Base-by-base conservation (phyloP, 1,140 invertebrate species). In the Phthorimaea operculella region DNA sequence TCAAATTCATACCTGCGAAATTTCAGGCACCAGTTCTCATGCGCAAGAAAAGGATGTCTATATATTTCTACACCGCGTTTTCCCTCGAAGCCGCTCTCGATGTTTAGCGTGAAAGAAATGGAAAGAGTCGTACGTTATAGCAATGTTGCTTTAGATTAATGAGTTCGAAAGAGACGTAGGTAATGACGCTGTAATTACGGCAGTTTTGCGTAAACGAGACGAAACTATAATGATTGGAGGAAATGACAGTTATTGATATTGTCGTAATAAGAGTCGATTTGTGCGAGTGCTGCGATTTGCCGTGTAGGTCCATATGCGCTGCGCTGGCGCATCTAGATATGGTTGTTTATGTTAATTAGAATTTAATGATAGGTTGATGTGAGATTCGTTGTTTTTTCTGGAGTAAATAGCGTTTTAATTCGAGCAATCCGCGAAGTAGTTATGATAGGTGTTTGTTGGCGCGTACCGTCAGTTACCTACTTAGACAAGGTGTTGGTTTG, bases 231-330 rank as follows among this genome's bases (percentile, higher is more conserved):
- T 74, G 73, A 77, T 74, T 69, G 70, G 66, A 53, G 49, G 64
- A 71, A 79, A 72, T 76, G 79, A 79, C 77, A 79, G 73, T 77
- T 79, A 79, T 79, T 80, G 72, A 83, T 83, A 81, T 68, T 71
- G 71, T 68, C 63, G 65, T 72, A 70, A 68, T 71, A 68, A 60
- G 60, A 39, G 59, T 61, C 58, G 62, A 66, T 67, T 66, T 64
- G 70, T 68, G 66, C 58, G 53, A 42, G 34, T 58, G 48, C 48
- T 8, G 59, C 64, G 63, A 67, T 63, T 66, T 65, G 70, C 64
- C 52, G 58, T 70, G 66, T 64, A 58, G 60, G 59, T 50, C 21
- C 56, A 64, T 65, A 18, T 50, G 74, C 66, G 69, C 63, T 50
- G 74, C 66, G 69, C 63, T 50, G 59, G 66, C 67, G 66, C 69